Percentiles rank a stretch among this genome's conserved stretches.
These are phyloP conservation scores for Galleria mellonella DNA, from an alignment of 1,140 invertebrate species.

Conservation along the genomic window DNA sequence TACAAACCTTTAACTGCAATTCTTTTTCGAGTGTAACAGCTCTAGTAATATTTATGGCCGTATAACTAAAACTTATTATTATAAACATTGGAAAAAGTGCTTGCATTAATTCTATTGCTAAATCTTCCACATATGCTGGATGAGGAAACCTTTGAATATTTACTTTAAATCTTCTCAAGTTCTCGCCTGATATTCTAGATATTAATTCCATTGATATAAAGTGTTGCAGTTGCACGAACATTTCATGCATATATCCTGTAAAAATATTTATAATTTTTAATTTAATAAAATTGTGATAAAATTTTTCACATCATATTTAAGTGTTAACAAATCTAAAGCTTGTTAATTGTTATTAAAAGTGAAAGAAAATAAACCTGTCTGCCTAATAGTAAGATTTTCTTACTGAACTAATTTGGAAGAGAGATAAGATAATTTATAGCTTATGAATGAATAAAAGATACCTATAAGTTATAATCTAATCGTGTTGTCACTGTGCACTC, in stretches of 20 bases:
- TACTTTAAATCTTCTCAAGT: constrained; percentile 36
- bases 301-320: no score
- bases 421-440: no score
- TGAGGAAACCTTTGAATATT: constrained; percentile 83
- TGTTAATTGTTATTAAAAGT: no score
- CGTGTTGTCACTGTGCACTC: no score
- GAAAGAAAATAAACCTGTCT: no score
- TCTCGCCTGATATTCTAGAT: constrained; percentile 57
- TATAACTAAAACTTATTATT: constrained; percentile 85
- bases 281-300: no score
- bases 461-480: no score
- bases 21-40: constrained; percentile 78
- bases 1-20: constrained; percentile 76
- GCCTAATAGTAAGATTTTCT: no score
- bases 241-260: constrained; percentile 80
- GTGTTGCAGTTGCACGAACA: constrained; percentile 82
- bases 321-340: no score
- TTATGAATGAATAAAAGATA: no score
- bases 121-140: constrained; percentile 82
- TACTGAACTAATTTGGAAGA: no score
- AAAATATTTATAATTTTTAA: constrained; percentile 13
- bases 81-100: constrained; percentile 84
- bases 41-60: constrained; percentile 86
- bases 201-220: constrained; percentile 76
- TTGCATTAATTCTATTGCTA: constrained; percentile 78